Evolutionary conservation across 2,888 invertebrate genomes (phyloP).

Genomic region (Endotricha flammealis): DNA sequence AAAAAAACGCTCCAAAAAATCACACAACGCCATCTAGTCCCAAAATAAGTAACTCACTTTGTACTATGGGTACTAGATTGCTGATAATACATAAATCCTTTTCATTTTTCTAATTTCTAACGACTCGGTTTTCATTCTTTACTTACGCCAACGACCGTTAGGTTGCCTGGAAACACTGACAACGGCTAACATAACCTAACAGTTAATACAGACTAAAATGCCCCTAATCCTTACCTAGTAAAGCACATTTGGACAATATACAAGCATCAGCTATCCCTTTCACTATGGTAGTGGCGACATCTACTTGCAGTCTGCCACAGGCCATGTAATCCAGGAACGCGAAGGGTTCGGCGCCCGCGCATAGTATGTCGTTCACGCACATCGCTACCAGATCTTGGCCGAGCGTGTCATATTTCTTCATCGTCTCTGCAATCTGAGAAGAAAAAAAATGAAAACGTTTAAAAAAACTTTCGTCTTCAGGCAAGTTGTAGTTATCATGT

Average conservation of each 20-base stretch:
- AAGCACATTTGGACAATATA: conserved; percentile 88
- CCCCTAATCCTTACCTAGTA: conserved; percentile 83
- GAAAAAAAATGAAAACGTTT: conserved; percentile 22
- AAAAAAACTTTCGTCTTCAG: too few relatives aligned
- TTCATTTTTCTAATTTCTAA: too few relatives aligned
- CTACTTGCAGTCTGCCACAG: conserved; percentile 89
- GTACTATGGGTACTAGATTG: too few relatives aligned
- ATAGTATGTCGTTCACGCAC: conserved; percentile 98
- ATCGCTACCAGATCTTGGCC: conserved; percentile 98
- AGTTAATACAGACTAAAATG: neutral
- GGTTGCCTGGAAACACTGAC: too few relatives aligned
- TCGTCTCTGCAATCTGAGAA: conserved; percentile 88
- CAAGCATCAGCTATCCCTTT: conserved; percentile 94
- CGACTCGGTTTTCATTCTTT: too few relatives aligned
- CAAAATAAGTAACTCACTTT: too few relatives aligned
- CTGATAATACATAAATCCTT: too few relatives aligned
- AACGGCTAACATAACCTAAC: neutral
- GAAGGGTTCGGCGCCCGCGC: conserved; percentile 96
- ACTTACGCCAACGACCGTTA: too few relatives aligned
- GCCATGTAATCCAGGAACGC: conserved; percentile 99
- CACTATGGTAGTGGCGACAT: conserved; percentile 87
- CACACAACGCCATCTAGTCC: too few relatives aligned
- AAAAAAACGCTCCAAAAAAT: too few relatives aligned
- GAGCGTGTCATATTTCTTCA: conserved; percentile 87
- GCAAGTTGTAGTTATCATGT: too few relatives aligned